Evolutionary conservation across 2,113 vertebrate genomes (phyloP).

Genomic region (Neofelis nebulosa): DNA sequence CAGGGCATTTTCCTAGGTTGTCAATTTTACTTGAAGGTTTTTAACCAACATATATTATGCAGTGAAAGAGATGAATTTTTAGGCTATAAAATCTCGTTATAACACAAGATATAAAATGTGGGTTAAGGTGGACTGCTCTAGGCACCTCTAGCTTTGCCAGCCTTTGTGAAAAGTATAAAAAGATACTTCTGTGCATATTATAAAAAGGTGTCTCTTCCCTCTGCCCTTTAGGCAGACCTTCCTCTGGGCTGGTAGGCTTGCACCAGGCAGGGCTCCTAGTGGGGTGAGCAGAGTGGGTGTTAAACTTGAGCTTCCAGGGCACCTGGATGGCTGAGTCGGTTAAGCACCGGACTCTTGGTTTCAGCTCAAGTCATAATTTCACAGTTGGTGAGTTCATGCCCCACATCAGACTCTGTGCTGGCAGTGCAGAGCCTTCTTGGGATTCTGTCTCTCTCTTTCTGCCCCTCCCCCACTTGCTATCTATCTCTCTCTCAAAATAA

Average conservation of each 20-base stretch:
- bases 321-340: too few relatives aligned
- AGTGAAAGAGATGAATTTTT: neutral
- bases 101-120: neutral
- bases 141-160: neutral
- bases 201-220: neutral
- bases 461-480: too few relatives aligned
- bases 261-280: neutral
- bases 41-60: neutral
- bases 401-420: too few relatives aligned
- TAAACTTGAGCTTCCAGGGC: neutral
- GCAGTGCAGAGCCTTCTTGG: too few relatives aligned
- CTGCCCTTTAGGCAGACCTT: neutral
- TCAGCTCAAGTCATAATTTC: too few relatives aligned
- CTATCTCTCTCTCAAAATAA: too few relatives aligned
- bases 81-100: neutral
- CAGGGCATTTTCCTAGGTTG: neutral
- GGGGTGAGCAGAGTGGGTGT: neutral
- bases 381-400: too few relatives aligned
- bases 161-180: neutral
- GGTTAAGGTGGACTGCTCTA: neutral
- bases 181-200: neutral
- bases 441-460: too few relatives aligned
- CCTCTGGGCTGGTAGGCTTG: neutral
- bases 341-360: too few relatives aligned
- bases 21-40: constrained; percentile 18